Evolutionary conservation across 2,888 invertebrate species (phyloP), one percentile per base, ranked within the genome.

Genomic region (Eucriotettix oculatus): DNA sequence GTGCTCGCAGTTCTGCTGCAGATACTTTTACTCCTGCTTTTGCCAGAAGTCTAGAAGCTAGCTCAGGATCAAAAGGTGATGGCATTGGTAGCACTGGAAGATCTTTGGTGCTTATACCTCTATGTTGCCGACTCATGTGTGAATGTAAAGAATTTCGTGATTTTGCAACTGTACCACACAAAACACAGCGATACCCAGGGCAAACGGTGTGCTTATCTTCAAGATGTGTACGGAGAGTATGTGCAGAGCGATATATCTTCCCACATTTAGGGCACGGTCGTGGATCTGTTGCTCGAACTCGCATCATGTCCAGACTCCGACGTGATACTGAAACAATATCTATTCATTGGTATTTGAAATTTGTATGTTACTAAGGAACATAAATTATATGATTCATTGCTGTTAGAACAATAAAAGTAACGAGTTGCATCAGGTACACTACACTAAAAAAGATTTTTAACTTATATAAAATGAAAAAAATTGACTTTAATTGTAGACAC

Each of bases 131-230:
- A 62, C 90, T 90, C 93, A 93, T 93, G 75, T 93, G 93, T 61
- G 92, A 92, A 76, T 93, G 93, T 59, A 93, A 78, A 0, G 91
- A 91, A 75, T 93, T 93, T 66, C 93, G 82, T 0, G 90, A 91
- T 74, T 93, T 93, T 54, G 93, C 93, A 62, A 93, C 92, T 0
- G 93, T 93, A 63, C 93, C 92, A 73, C 93, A 93, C 1, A 93
- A 78, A 3, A 92, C 92, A 73, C 93, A 93, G 58, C 93, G 82
- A 71, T 92, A 93, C 58, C 93, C 93, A 0, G 91, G 91, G 71
- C 93, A 93, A 68, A 92, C 85, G 44, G 93, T 93, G 74, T 93
- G 93, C 71, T 93, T 93, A 72, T 93, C 93, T 73, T 93, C 93
- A 65, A 93, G 79, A 74, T 93, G 93, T 42, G 93, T 93, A 65